Percentiles rank a stretch among this genome's conserved stretches.
Evolutionary conservation across 2,113 vertebrate genomes (phyloP).

Genomic region (Andinoacara biseriatus): DNA sequence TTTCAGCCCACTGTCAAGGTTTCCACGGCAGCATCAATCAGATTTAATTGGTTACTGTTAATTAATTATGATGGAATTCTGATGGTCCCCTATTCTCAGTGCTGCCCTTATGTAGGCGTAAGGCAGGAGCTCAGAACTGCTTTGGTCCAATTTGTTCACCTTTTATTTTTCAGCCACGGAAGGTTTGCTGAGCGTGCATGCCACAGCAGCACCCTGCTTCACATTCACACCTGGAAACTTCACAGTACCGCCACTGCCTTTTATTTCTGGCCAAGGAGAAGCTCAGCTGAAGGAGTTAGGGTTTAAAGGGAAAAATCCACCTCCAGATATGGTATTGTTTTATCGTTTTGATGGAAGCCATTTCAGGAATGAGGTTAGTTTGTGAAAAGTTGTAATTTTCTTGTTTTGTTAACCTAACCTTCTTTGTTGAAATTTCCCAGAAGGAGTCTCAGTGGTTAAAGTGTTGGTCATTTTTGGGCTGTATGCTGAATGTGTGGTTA

Average conservation of each 20-base stretch:
- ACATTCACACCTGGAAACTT: slow-evolving; percentile 40
- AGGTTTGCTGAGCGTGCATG: slow-evolving; percentile 44
- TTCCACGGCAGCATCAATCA: slow-evolving; percentile 22
- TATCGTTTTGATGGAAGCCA: background rate
- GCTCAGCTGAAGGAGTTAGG: background rate
- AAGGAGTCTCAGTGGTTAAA: background rate
- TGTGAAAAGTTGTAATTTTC: background rate
- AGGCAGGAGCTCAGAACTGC: slow-evolving; percentile 10
- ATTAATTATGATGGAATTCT: slow-evolving; percentile 44
- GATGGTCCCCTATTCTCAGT: slow-evolving; percentile 23
- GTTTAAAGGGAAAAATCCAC: background rate
- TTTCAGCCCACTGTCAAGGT: background rate
- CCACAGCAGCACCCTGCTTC: slow-evolving; percentile 4
- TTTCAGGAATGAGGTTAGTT: background rate
- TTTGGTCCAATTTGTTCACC: background rate
- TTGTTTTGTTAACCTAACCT: background rate
- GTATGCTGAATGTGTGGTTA: background rate
- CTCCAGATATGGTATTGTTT: background rate
- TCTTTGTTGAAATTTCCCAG: background rate
- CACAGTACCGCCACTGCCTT: background rate
- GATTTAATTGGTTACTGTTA: slow-evolving; percentile 38
- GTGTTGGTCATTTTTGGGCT: background rate
- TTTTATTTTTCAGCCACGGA: slow-evolving; percentile 24
- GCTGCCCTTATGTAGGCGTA: slow-evolving; percentile 28
- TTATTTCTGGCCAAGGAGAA: background rate